A percentile compares a stretch with the other conserved stretches of the same genome.
phyloP scores from a whole-genome alignment of 1,140 invertebrate genomes.

The Hyles vespertilio region DNA sequence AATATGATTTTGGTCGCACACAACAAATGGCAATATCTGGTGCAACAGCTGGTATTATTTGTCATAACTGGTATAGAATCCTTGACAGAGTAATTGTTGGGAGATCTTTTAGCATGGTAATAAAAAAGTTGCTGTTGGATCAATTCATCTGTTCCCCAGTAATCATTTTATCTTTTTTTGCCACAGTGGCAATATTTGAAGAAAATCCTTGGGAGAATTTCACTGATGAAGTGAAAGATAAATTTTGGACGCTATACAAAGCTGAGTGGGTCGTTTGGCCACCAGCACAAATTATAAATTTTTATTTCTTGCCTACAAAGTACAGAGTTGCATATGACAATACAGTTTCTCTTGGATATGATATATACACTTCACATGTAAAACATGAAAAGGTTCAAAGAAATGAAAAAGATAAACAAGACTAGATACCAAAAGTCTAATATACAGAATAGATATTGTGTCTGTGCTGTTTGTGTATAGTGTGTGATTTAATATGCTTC shows the following conservation, averaged over 20 bases:
- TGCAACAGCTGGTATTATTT: constrained; percentile 83
- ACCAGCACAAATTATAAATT: constrained; percentile 84
- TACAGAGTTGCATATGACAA: constrained; percentile 93
- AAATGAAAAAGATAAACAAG: background rate
- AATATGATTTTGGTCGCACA: constrained; percentile 81
- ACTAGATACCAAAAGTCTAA: background rate
- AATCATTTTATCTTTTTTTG: constrained; percentile 86
- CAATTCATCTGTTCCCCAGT: constrained; percentile 91
- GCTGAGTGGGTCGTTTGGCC: constrained; percentile 89
- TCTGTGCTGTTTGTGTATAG: background rate
- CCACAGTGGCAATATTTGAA: constrained; percentile 85
- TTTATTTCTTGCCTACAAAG: constrained; percentile 87
- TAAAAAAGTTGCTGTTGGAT: constrained; percentile 91
- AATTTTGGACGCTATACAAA: constrained; percentile 85
- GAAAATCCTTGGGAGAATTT: constrained; percentile 77
- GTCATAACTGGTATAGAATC: constrained; percentile 84
- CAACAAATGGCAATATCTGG: constrained; percentile 87
- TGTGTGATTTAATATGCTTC: too few species aligned
- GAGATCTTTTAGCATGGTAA: constrained; percentile 79
- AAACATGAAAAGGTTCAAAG: constrained; percentile 75
- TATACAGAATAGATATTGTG: background rate
- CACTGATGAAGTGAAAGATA: constrained; percentile 81
- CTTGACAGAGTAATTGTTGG: constrained; percentile 83
- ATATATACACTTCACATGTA: constrained; percentile 91
- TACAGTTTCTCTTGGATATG: constrained; percentile 90